Evolutionary conservation across 2,797 vertebrate genomes (phyloP).

Genomic region (Propithecus deckenii): DNA sequence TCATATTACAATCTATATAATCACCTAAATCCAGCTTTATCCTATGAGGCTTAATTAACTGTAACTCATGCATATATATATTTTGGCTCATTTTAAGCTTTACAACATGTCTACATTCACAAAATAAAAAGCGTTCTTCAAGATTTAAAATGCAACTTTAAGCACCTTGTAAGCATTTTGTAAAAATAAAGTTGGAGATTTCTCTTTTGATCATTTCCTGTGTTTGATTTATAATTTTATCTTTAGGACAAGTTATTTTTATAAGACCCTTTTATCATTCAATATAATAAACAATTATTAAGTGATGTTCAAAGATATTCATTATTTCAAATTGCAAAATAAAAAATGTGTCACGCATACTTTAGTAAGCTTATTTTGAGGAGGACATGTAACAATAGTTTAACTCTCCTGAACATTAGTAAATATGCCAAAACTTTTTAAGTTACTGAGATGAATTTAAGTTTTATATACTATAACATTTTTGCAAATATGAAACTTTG

Average conservation of each 20-base stretch:
- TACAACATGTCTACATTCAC: constrained; percentile 30
- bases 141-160: constrained; percentile 60
- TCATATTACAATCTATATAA: background rate
- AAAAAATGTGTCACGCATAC: background rate
- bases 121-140: constrained; percentile 39
- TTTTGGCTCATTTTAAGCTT: constrained; percentile 37
- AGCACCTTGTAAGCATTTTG: constrained; percentile 48
- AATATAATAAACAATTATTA: constrained; percentile 67
- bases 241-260: constrained; percentile 56
- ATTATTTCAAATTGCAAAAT: constrained; percentile 55
- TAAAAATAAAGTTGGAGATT: constrained; percentile 79
- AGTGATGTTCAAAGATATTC: background rate
- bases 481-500: background rate
- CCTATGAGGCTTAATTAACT: background rate
- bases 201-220: constrained; percentile 77
- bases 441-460: background rate
- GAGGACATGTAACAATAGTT: background rate
- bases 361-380: constrained; percentile 49
- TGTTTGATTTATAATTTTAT: constrained; percentile 77
- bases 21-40: constrained; percentile 32
- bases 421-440: background rate
- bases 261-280: constrained; percentile 62
- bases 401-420: background rate
- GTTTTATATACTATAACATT: background rate
- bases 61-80: background rate